Percentiles rank a stretch among this genome's conserved stretches.
Conservation (phyloP, 1,140 invertebrate species). For the Tribolium castaneum region DNA sequence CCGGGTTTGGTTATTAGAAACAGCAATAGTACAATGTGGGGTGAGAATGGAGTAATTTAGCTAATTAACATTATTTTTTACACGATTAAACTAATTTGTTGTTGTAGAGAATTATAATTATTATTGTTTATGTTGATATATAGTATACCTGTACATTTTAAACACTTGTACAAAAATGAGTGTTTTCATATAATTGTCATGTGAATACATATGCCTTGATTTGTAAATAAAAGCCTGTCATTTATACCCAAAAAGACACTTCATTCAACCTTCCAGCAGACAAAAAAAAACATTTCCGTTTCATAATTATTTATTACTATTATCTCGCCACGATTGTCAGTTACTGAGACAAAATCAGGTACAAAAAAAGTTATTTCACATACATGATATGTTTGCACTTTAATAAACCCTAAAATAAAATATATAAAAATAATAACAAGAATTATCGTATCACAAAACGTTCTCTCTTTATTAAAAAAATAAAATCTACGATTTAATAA, state of each 20-base stretch:
- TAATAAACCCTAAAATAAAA: constrained; percentile 23
- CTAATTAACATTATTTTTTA: constrained; percentile 41
- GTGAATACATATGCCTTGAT: constrained; percentile 60
- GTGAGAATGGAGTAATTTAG: constrained; percentile 38
- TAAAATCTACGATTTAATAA: constrained; percentile 54
- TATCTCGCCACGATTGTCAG: constrained; percentile 33
- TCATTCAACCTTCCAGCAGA: neutral
- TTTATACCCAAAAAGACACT: constrained; percentile 49
- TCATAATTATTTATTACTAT: constrained; percentile 3
- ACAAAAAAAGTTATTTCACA: constrained; percentile 17
- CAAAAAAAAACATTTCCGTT: neutral
- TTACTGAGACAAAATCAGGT: constrained; percentile 18
- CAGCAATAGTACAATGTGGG: constrained; percentile 49
- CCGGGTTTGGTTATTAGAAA: constrained; percentile 20
- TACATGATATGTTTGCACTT: constrained; percentile 18
- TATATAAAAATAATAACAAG: constrained; percentile 35
- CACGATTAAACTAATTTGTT: constrained; percentile 46
- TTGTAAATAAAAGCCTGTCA: constrained; percentile 59
- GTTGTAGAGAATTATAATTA: constrained; percentile 52
- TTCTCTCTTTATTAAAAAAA: constrained; percentile 31
- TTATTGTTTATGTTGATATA: constrained; percentile 54
- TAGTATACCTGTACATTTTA: constrained; percentile 48
- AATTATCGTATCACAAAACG: constrained; percentile 32
- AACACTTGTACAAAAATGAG: constrained; percentile 50
- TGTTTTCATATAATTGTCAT: constrained; percentile 54